Evolutionary conservation across 2,113 vertebrate genomes (phyloP).

Genomic region (Junco hyemalis): DNA sequence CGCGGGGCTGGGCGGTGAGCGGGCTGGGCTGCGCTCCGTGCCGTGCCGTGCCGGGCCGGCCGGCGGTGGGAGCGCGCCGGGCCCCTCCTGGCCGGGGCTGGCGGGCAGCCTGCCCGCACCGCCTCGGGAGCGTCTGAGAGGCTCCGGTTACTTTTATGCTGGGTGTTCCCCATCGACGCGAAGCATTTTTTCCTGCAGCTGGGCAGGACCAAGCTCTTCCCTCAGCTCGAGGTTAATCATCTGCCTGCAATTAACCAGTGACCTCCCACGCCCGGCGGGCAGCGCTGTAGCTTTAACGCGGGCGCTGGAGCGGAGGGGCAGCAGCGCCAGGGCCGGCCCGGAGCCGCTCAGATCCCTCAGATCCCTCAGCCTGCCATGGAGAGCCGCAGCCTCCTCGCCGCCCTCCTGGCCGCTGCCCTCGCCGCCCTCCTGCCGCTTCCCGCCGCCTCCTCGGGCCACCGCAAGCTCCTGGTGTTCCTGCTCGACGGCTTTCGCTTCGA

Average conservation of each 20-base stretch:
- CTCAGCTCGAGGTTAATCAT: background rate
- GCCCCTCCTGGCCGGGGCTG: background rate
- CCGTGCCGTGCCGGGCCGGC: background rate
- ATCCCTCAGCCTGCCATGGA: constrained; percentile 23
- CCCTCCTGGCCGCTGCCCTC: constrained; percentile 46
- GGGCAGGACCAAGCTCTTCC: background rate
- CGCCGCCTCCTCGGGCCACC: constrained; percentile 5
- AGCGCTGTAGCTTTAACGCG: constrained; percentile 73
- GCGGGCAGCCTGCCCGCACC: background rate
- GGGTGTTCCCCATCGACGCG: background rate
- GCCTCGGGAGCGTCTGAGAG: accelerated
- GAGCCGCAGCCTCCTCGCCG: background rate
- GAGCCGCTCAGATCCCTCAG: background rate
- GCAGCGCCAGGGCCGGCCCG: constrained; percentile 41
- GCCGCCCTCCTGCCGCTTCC: background rate
- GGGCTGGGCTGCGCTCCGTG: background rate
- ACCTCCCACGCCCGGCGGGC: background rate
- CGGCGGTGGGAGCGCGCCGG: background rate
- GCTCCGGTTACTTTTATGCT: accelerated
- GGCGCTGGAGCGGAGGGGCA: constrained; percentile 16
- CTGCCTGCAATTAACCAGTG: background rate
- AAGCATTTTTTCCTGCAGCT: background rate
- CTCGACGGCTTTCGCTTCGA: constrained; percentile 93
- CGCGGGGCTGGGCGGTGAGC: background rate
- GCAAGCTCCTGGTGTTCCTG: constrained; percentile 86